phyloP scores from a whole-genome alignment of 2,113 vertebrate species.

The Nyctibius bracteatus region DNA sequence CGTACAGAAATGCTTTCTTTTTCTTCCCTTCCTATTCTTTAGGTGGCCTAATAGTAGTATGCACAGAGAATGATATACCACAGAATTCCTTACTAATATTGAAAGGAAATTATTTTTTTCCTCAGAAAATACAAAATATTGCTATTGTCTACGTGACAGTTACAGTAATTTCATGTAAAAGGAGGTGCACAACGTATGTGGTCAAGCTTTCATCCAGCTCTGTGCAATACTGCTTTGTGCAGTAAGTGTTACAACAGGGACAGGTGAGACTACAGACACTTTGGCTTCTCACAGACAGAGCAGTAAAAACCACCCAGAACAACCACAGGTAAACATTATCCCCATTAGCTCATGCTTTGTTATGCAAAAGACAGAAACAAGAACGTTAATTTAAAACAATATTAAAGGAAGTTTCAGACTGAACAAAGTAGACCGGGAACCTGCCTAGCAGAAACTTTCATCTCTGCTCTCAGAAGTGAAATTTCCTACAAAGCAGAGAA shows the following conservation, averaged over 20 bases:
- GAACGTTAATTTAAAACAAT: background rate
- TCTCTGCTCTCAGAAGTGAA: background rate
- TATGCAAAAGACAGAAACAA: conserved; percentile 1
- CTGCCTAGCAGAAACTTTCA: conserved; percentile 46
- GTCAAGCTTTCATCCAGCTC: background rate
- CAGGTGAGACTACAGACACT: conserved; percentile 19
- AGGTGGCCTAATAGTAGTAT: background rate
- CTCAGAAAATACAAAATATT: background rate
- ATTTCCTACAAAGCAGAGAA: background rate
- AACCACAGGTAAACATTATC: background rate
- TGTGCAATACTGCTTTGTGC: background rate
- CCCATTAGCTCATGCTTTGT: background rate
- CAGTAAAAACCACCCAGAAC: background rate
- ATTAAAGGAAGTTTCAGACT: background rate
- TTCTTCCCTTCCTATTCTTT: background rate
- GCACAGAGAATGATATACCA: background rate
- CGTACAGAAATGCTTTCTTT: background rate
- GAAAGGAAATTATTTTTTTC: background rate
- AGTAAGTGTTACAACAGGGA: background rate
- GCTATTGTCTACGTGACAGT: background rate
- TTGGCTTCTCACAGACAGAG: background rate
- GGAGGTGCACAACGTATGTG: accelerated
- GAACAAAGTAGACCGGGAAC: background rate
- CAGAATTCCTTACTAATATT: background rate
- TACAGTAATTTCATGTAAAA: background rate